phyloP scores from a whole-genome alignment of 2,113 vertebrate species.

The Hippolais icterina region DNA sequence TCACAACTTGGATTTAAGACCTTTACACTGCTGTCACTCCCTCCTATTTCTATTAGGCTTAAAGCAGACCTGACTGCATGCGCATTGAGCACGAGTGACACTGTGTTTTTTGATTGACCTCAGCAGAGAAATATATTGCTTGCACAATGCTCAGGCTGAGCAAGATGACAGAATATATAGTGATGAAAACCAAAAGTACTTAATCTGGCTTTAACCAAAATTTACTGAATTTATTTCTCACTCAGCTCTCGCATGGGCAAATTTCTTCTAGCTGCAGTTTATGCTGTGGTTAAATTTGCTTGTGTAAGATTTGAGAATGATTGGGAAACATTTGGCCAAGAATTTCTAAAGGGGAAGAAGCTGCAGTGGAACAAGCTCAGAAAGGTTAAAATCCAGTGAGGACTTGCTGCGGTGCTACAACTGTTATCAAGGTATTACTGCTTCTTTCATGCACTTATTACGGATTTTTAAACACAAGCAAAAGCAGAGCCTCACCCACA shows the following conservation, averaged over 20 bases:
- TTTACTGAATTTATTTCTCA: background rate
- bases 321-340: background rate
- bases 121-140: background rate
- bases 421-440: background rate
- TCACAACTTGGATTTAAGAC: background rate
- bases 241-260: background rate
- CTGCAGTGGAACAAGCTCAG: background rate
- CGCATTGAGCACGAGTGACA: background rate
- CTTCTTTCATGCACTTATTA: background rate
- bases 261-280: background rate
- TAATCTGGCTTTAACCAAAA: background rate
- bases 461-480: background rate
- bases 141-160: background rate
- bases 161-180: background rate
- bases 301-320: background rate
- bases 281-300: background rate
- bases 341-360: background rate
- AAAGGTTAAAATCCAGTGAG: background rate
- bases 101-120: background rate
- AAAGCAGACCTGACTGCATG: background rate
- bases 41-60: background rate
- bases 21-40: background rate
- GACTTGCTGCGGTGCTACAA: background rate
- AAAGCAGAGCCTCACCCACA: background rate
- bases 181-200: background rate